Evolutionary conservation across 2,113 vertebrate species (phyloP).

Genomic region (Dromaius novaehollandiae): DNA sequence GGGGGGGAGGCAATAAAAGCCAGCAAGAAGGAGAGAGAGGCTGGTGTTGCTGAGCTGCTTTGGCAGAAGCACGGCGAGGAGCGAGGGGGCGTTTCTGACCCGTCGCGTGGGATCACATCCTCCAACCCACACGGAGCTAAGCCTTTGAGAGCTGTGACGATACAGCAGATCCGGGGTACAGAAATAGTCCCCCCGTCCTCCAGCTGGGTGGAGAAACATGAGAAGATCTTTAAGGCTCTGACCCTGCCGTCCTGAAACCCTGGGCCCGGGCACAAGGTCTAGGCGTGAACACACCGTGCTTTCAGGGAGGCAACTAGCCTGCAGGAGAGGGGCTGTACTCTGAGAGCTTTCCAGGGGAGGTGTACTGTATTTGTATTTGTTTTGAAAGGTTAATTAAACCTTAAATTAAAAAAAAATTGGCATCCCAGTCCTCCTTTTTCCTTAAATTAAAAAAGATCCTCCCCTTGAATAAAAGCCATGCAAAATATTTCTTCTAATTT

Average conservation of each 20-base stretch:
- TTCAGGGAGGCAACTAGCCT: neutral
- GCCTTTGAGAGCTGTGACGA: neutral
- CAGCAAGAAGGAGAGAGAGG: neutral
- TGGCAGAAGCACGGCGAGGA: neutral
- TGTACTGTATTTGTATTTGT: neutral
- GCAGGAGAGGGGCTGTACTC: neutral
- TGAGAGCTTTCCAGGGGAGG: neutral
- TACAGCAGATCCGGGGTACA: neutral
- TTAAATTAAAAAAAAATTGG: no score
- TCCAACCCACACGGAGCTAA: neutral
- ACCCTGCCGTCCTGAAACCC: neutral
- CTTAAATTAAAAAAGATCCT: neutral
- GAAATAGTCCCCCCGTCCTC: neutral
- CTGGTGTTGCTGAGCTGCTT: neutral
- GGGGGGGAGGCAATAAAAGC: neutral
- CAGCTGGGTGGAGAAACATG: neutral
- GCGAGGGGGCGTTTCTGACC: neutral
- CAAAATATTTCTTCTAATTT: constrained; percentile 11
- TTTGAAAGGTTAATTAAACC: neutral
- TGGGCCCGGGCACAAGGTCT: no score
- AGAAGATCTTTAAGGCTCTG: neutral
- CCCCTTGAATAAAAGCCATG: neutral
- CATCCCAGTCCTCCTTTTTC: no score
- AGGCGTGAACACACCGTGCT: no score
- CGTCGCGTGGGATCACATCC: neutral